These are phyloP conservation scores for Dioctria linearis DNA, from an alignment of 2,888 invertebrate genomes.

Conservation along the genomic window DNA sequence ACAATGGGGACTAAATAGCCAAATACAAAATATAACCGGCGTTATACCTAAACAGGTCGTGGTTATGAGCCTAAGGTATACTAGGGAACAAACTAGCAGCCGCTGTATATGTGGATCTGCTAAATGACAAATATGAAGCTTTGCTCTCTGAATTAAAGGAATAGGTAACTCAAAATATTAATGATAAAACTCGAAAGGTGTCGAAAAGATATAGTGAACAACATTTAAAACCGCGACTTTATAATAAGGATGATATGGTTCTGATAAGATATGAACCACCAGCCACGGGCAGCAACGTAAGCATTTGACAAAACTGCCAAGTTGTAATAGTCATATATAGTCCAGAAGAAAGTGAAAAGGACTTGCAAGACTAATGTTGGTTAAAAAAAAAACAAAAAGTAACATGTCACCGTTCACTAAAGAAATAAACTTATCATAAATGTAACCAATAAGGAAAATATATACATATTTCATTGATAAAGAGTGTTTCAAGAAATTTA, in stretches of 20 bases:
- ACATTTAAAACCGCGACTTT: background rate
- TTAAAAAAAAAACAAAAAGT: background rate
- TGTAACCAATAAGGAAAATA: background rate
- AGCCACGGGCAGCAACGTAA: background rate
- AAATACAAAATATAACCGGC: slow-evolving; percentile 50
- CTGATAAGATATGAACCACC: slow-evolving; percentile 9
- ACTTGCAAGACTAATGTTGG: background rate
- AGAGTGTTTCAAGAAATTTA: too few species aligned
- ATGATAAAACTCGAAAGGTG: background rate
- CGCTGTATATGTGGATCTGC: background rate
- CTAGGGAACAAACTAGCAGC: slow-evolving; percentile 51
- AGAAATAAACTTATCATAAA: background rate
- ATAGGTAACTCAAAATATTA: background rate
- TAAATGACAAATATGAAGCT: too few species aligned
- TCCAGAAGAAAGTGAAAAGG: background rate
- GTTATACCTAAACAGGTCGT: slow-evolving; percentile 53
- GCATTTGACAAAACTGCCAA: background rate
- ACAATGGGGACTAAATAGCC: slow-evolving; percentile 55
- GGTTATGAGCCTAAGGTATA: slow-evolving; percentile 51
- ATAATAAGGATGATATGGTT: slow-evolving; percentile 1
- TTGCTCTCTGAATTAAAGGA: too few species aligned
- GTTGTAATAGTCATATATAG: background rate
- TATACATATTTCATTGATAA: too few species aligned
- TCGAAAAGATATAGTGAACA: background rate
- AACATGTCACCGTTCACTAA: too few species aligned